These are phyloP conservation scores for Haliaeetus leucogaster DNA, from an alignment of 2,113 vertebrate species.

Conservation along the genomic window DNA sequence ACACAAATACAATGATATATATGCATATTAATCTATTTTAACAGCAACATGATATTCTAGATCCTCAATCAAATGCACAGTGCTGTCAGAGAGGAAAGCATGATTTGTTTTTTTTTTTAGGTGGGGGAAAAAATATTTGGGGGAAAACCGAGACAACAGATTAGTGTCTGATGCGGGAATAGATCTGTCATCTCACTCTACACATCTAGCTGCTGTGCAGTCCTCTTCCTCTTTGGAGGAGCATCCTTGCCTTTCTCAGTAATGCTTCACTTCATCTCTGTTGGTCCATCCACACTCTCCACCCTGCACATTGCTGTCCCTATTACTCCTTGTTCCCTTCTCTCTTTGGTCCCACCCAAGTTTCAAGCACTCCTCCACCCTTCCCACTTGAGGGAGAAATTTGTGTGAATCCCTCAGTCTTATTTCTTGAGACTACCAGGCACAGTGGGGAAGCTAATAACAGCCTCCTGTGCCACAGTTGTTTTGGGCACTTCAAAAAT, in stretches of 20 bases:
- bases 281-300: background rate
- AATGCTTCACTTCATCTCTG: background rate
- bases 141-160: background rate
- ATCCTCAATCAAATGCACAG: background rate
- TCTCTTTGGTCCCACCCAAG: background rate
- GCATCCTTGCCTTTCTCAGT: background rate
- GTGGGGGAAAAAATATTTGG: background rate
- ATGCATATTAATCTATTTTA: background rate
- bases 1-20: background rate
- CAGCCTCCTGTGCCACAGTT: background rate
- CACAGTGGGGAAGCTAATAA: background rate
- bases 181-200: background rate
- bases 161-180: background rate
- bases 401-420: background rate
- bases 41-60: background rate
- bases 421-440: background rate
- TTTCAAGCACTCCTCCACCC: background rate
- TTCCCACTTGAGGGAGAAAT: background rate
- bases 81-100: background rate
- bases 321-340: background rate
- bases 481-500: background rate
- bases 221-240: background rate
- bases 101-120: background rate
- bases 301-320: background rate
- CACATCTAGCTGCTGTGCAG: background rate